Evolutionary conservation across 2,113 vertebrate species (phyloP), one percentile per base, ranked within the genome.

Genomic region (Chitala chitala): DNA sequence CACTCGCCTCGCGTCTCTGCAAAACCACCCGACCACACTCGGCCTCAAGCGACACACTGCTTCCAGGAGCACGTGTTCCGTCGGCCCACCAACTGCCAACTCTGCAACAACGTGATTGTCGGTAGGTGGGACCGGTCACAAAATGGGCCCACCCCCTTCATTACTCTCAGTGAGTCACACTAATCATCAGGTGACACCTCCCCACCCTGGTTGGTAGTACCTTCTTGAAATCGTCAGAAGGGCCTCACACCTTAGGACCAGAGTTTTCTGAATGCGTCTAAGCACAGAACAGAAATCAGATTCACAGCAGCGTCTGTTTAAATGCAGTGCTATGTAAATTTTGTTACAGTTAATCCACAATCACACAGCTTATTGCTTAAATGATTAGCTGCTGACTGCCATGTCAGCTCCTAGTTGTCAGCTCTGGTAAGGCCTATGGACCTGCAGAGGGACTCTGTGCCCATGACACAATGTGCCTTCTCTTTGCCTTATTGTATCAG

Each of bases 1-100:
- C 87, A 88, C 6, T 87, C 86, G 40, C 82, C 85, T 1, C 84
- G 82, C 0, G 75, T 84, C 76, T 79, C 82, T 55, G 0, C 40
- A 69, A 86, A 85, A 61, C 82, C 86, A 4, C 50, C 66, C 0
- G 36, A 59, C 5, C 77, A 55, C 31, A 81, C 84, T 70, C 88
- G 84, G 36, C 89, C 91, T 2, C 83, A 87, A 74, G 88, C 92
- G 6, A 91, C 80, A 4, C 95, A 96, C 89, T 91, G 86, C 78
- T 96, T 97, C 85, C 92, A 94, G 82, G 94, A 96, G 53, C 88
- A 95, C 1, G 82, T 94, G 77, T 96, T 97, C 85, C 94, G 95
- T 80, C 89, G 94, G 77, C 91, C 94, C 75, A 92, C 90, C 80
- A 91, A 92, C 73, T 97, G 95, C 58, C 90, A 95, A 84, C 89